A percentile compares a stretch with the other conserved stretches of the same genome.
Conservation (phyloP, 2,888 invertebrate species). For the Caenorhabditis angaria region DNA sequence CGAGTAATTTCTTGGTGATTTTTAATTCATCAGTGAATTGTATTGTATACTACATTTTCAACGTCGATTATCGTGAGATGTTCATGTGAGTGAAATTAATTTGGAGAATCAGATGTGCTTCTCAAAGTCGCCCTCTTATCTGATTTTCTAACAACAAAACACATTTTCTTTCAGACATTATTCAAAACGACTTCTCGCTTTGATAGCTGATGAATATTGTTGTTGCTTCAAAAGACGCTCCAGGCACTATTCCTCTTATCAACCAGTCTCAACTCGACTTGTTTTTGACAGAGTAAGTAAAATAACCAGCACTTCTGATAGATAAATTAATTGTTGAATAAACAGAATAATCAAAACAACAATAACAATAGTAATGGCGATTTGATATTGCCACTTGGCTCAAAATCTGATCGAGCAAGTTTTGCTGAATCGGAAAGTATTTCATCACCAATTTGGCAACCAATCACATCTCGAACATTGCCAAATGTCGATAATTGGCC, state of each 20-base stretch:
- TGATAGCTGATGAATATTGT: conserved; percentile 40
- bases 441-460: conserved; percentile 58
- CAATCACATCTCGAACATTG: conserved; percentile 48
- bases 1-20: conserved; percentile 72
- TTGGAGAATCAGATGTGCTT: too few species aligned
- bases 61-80: conserved; percentile 66
- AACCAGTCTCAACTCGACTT: conserved; percentile 38
- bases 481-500: conserved; percentile 57
- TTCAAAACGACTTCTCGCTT: conserved; percentile 19
- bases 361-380: conserved; percentile 24
- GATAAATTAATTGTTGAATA: too few species aligned
- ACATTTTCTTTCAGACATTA: conserved; percentile 25
- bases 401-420: conserved; percentile 26
- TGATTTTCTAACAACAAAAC: background rate
- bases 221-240: conserved; percentile 27
- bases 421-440: conserved; percentile 37
- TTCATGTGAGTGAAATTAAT: conserved; percentile 62
- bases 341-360: conserved; percentile 21
- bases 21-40: conserved; percentile 72
- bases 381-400: conserved; percentile 30
- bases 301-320: background rate
- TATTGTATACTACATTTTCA: conserved; percentile 71
- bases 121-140: too few species aligned
- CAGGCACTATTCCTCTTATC: conserved; percentile 33
- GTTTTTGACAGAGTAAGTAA: conserved; percentile 33